Conservation (phyloP, 2,888 invertebrate species). For the Oxystoma pomonae region DNA sequence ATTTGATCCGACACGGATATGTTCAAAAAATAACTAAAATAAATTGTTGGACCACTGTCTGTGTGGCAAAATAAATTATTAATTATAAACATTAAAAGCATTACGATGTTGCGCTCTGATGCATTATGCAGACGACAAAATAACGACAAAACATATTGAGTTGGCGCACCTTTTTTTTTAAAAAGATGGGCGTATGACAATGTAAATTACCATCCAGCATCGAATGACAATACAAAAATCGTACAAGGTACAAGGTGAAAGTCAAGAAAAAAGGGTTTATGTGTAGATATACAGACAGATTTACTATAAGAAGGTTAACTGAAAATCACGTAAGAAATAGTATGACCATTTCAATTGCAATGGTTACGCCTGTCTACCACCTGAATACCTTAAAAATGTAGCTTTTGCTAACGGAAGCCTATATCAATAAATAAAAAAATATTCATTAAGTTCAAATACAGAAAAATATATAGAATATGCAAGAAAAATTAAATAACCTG, state of each 20-base stretch:
- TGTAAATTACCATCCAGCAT: not conserved
- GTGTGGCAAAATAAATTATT: not conserved
- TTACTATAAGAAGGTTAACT: not conserved
- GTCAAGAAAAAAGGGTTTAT: not conserved
- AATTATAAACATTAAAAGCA: not conserved
- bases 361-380: too few species aligned
- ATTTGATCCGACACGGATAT: too few species aligned
- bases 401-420: too few species aligned
- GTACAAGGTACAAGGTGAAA: not conserved
- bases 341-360: too few species aligned
- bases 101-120: not conserved
- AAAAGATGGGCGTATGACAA: not conserved
- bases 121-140: not conserved
- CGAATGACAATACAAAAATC: not conserved
- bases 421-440: too few species aligned
- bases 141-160: not conserved
- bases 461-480: too few species aligned
- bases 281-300: not conserved
- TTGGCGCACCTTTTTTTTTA: not conserved
- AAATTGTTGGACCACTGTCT: too few species aligned
- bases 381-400: too few species aligned
- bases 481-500: too few species aligned
- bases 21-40: too few species aligned
- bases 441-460: too few species aligned
- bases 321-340: too few species aligned